Percentiles rank a stretch among this genome's conserved stretches.
Evolutionary conservation across 2,888 invertebrate species (phyloP).

Genomic region (Heteropelma amictum): DNA sequence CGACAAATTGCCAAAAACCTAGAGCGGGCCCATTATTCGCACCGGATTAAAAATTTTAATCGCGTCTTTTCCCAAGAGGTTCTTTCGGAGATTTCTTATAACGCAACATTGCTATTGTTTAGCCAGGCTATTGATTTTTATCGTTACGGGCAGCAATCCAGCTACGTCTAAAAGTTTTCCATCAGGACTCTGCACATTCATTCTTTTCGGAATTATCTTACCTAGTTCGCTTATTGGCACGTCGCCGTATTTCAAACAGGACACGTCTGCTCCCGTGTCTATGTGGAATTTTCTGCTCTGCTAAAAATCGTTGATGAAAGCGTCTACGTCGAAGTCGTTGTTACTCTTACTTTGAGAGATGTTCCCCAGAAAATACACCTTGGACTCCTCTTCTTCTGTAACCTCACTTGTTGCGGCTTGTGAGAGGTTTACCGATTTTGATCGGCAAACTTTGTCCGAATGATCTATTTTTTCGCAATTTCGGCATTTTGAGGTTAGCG

Average conservation of each 20-base stretch:
- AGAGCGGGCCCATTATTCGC: conserved; percentile 7
- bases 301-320: background rate
- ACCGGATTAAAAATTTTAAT: conserved; percentile 29
- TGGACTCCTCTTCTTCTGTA: background rate
- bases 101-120: background rate
- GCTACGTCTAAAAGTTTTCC: conserved; percentile 15
- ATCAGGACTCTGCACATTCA: conserved; percentile 24
- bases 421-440: conserved; percentile 19
- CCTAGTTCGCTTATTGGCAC: background rate
- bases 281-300: conserved; percentile 5
- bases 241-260: conserved; percentile 4
- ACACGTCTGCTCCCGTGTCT: conserved; percentile 21
- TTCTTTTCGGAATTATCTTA: background rate
- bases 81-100: conserved; percentile 5
- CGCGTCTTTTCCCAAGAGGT: conserved; percentile 47
- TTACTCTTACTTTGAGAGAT: background rate
- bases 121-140: background rate
- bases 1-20: background rate
- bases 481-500: conserved; percentile 45
- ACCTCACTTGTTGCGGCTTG: background rate
- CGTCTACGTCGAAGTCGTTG: conserved; percentile 20
- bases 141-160: background rate
- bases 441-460: conserved; percentile 53
- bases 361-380: conserved; percentile 19
- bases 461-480: conserved; percentile 54